Conservation (phyloP, 2,797 vertebrate genomes). For the Simalia tracyae region DNA sequence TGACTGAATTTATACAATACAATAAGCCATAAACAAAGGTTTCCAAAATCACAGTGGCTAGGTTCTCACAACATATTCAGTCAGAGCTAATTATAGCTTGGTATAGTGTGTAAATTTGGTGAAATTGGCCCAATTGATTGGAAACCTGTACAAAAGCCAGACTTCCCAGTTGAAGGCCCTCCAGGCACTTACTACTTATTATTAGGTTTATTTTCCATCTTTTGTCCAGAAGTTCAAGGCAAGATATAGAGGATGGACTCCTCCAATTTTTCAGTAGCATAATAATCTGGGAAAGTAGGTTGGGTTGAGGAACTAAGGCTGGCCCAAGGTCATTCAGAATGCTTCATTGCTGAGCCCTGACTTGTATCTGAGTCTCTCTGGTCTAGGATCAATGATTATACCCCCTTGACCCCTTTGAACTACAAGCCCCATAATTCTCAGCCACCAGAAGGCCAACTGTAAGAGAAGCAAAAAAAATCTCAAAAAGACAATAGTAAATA, state of each 20-base stretch:
- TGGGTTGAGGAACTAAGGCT: not conserved
- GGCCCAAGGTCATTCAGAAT: not conserved
- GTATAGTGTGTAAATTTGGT: not conserved
- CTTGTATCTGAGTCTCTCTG: not conserved
- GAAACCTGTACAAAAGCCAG: not conserved
- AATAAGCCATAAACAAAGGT: not conserved
- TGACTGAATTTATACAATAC: not conserved
- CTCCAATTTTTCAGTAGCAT: not conserved
- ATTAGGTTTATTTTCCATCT: not conserved
- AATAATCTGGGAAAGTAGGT: not conserved
- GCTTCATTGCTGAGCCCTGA: not conserved
- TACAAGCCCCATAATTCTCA: not conserved
- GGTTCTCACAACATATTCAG: not conserved
- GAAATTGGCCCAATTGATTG: not conserved
- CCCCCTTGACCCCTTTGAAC: not conserved
- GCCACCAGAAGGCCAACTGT: not conserved
- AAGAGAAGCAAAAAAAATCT: not conserved
- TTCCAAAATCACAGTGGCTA: not conserved
- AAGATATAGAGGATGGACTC: not conserved
- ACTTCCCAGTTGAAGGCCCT: not conserved
- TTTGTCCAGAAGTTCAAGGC: not conserved
- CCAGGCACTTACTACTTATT: too few relatives aligned
- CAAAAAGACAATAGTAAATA: conserved; percentile 25
- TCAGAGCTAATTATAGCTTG: not conserved
- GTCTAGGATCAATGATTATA: not conserved